These are phyloP conservation scores for Desmodus rotundus DNA, from an alignment of 2,113 vertebrate genomes.

Conservation along the genomic window DNA sequence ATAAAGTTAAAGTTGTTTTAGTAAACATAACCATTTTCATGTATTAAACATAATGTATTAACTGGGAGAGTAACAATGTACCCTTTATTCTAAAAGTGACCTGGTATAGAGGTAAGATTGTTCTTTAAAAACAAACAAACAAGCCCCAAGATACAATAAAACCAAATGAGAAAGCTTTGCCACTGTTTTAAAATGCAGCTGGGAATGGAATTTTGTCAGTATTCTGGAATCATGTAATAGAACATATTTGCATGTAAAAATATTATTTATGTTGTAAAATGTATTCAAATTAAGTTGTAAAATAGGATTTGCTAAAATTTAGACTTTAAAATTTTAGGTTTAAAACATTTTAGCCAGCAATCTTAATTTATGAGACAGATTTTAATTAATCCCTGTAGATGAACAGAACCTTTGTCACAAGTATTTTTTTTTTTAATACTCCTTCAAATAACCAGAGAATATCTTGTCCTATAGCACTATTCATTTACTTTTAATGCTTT, in stretches of 20 bases:
- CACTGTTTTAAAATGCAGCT: neutral
- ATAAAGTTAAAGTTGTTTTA: slow-evolving; percentile 36
- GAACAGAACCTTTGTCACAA: neutral
- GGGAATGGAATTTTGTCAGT: slow-evolving; percentile 20
- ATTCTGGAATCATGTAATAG: slow-evolving; percentile 1
- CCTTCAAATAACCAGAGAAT: neutral
- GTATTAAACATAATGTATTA: neutral
- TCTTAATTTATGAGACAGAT: neutral
- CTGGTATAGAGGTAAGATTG: neutral
- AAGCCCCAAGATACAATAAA: slow-evolving; percentile 40
- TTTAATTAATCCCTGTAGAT: neutral
- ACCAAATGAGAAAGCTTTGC: slow-evolving; percentile 27
- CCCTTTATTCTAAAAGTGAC: neutral
- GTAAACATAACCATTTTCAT: slow-evolving; percentile 10
- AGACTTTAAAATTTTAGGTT: slow-evolving; percentile 32
- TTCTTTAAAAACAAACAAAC: neutral
- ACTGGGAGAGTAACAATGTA: neutral
- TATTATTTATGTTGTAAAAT: slow-evolving; percentile 10
- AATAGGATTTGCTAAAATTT: slow-evolving; percentile 26
- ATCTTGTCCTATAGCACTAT: neutral
- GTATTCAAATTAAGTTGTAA: slow-evolving; percentile 14
- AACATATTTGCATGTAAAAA: neutral
- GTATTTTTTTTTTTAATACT: neutral
- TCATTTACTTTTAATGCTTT: neutral
- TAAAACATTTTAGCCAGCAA: slow-evolving; percentile 21